Evolutionary conservation across 2,113 vertebrate species (phyloP), one percentile per base, ranked within the genome.

Genomic region (Chionomys nivalis): DNA sequence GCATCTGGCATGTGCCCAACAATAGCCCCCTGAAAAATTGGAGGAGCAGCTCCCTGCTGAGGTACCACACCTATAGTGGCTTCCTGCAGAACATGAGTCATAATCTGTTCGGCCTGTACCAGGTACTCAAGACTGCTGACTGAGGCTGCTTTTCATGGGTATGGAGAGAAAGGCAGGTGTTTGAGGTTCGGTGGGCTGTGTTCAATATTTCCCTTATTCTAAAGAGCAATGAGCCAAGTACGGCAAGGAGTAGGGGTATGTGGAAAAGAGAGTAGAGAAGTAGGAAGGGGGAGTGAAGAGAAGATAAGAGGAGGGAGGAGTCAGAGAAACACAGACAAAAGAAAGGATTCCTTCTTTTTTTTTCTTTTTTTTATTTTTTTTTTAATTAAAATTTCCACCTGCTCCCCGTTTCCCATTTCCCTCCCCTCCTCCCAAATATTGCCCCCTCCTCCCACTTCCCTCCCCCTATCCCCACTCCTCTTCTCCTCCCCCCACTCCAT

Each of bases 1-100:
- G 92, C 31, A 89, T 98, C 55, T 98, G 98, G 97, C 97, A 98
- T 0, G 87, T 97, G 61, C 97, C 96, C 95, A 97, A 97, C 55
- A 87, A 94, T 0, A 90, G 44, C 9, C 97, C 97, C 0, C 17
- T 97, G 76, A 1, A 76, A 11, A 36, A 55, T 0, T 98, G 98
- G 98, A 92, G 55, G 21, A 28, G 26, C 0, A 72, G 63, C 0
- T 61, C 98, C 17, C 63, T 98, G 82, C 73, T 97, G 72, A 91
- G 97, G 33, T 98, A 97, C 42, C 94, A 1, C 76, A 98, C 97
- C 0, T 8, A 42, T 13, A 95, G 1, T 17, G 76, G 92, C 7
- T 98, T 97, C 94, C 81, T 98, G 31, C 0, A 47, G 24, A 0
- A 0, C 0, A 4, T 93, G 28, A 93, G 93, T 5, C 94, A 97